Evolutionary conservation across 2,888 invertebrate genomes (phyloP).

Genomic region (Megastigmus dorsalis): DNA sequence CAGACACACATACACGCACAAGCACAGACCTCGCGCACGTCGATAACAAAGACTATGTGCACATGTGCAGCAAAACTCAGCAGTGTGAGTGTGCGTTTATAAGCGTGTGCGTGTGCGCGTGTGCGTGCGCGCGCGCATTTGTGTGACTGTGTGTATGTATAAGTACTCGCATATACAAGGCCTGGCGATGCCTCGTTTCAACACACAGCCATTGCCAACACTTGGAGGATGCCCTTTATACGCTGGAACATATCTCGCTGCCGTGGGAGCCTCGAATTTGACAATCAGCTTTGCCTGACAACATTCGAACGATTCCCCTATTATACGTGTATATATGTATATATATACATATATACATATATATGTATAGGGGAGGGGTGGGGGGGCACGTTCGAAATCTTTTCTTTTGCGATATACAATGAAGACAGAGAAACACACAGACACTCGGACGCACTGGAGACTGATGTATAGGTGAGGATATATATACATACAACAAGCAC

Average conservation of each 20-base stretch:
- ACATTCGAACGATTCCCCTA: too few relatives aligned
- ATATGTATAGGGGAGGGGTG: too few relatives aligned
- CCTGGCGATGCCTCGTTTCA: slow-evolving; percentile 9
- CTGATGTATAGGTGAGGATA: too few relatives aligned
- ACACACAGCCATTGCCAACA: not conserved
- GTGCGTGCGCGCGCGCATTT: not conserved
- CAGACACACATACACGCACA: not conserved
- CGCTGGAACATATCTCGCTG: slow-evolving; percentile 5
- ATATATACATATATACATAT: too few relatives aligned
- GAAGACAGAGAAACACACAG: too few relatives aligned
- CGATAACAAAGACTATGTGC: not conserved
- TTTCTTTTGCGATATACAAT: too few relatives aligned
- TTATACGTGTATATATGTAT: too few relatives aligned
- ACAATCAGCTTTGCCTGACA: too few relatives aligned
- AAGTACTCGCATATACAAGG: not conserved
- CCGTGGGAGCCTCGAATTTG: too few relatives aligned
- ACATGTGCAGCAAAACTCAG: not conserved
- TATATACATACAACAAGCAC: too few relatives aligned
- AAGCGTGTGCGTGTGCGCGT: not conserved
- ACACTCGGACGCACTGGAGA: too few relatives aligned
- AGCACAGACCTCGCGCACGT: not conserved
- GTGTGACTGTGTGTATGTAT: not conserved
- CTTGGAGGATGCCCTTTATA: not conserved
- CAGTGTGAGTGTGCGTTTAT: not conserved
- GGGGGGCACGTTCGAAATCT: too few relatives aligned